Percentiles rank a stretch among this genome's conserved stretches.
Evolutionary conservation across 2,113 vertebrate species (phyloP).

Genomic region (Alethe castanea): DNA sequence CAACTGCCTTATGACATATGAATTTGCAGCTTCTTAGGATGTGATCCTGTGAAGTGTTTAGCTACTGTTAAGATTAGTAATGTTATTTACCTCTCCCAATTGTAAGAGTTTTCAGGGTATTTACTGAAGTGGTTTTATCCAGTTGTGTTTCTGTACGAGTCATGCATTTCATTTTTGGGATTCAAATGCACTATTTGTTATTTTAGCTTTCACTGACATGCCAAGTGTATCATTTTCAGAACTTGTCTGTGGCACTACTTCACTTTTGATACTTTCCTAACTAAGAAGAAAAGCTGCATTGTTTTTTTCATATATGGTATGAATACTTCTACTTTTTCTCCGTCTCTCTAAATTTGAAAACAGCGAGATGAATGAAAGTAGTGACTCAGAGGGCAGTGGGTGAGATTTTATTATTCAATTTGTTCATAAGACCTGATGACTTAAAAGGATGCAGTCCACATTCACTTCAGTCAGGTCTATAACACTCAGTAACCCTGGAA

Average conservation of each 20-base stretch:
- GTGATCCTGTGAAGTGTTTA: not conserved
- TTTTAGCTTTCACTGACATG: not conserved
- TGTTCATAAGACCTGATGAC: conserved; percentile 56
- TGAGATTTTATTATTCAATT: conserved; percentile 58
- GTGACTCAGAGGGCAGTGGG: conserved; percentile 48
- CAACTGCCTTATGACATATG: not conserved
- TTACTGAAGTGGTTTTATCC: not conserved
- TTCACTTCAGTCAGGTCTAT: conserved; percentile 36
- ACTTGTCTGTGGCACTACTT: not conserved
- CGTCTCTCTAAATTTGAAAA: conserved; percentile 57
- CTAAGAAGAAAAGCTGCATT: not conserved
- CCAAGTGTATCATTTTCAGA: conserved; percentile 22
- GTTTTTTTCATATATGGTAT: conserved; percentile 52
- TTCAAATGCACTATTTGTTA: conserved; percentile 1
- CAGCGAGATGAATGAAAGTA: conserved; percentile 59
- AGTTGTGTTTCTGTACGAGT: not conserved
- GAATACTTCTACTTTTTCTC: conserved; percentile 67
- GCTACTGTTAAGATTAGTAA: not conserved
- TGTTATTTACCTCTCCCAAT: not conserved
- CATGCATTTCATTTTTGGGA: not conserved
- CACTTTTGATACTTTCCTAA: conserved; percentile 42
- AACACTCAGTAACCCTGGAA: not conserved
- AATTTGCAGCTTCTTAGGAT: not conserved
- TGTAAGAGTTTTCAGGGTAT: not conserved
- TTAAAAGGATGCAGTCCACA: conserved; percentile 12